These are phyloP conservation scores for Lucinisca nassula DNA, from an alignment of 2,888 invertebrate genomes.

Conservation along the genomic window DNA sequence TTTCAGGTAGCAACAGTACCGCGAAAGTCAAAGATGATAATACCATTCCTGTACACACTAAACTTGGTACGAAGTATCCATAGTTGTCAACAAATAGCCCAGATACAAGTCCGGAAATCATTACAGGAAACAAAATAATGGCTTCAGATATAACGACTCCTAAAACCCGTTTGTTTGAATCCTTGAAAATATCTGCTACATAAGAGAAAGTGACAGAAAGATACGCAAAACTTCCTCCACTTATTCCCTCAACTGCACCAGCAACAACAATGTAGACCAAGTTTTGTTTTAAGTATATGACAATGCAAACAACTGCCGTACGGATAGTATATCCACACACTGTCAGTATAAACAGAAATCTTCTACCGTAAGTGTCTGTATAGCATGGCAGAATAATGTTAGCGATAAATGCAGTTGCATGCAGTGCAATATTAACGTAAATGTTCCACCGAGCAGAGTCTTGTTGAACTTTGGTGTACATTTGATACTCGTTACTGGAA, in stretches of 20 bases:
- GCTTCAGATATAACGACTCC: slow-evolving; percentile 49
- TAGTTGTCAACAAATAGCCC: neutral
- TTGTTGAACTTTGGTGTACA: slow-evolving; percentile 38
- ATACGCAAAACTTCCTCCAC: slow-evolving; percentile 24
- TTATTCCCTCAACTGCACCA: slow-evolving; percentile 29
- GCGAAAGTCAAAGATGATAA: slow-evolving; percentile 13
- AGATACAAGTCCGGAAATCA: slow-evolving; percentile 36
- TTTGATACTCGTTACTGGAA: slow-evolving; percentile 24
- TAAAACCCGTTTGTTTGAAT: slow-evolving; percentile 36
- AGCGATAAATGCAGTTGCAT: neutral
- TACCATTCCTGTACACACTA: neutral
- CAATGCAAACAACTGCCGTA: neutral
- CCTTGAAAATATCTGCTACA: slow-evolving; percentile 49
- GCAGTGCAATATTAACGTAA: slow-evolving; percentile 21
- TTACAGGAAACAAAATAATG: slow-evolving; percentile 1
- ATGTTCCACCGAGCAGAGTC: slow-evolving; percentile 34
- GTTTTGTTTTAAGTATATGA: slow-evolving; percentile 21
- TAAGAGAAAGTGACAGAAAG: slow-evolving; percentile 40
- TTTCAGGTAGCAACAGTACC: slow-evolving; percentile 23
- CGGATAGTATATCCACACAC: neutral
- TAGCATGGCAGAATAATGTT: slow-evolving; percentile 26
- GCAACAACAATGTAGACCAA: slow-evolving; percentile 15
- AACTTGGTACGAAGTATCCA: neutral
- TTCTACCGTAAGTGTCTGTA: slow-evolving; percentile 46
- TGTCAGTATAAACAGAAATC: slow-evolving; percentile 30